Base-by-base conservation (phyloP, 1,140 invertebrate genomes). In the Eurosta solidaginis region DNA sequence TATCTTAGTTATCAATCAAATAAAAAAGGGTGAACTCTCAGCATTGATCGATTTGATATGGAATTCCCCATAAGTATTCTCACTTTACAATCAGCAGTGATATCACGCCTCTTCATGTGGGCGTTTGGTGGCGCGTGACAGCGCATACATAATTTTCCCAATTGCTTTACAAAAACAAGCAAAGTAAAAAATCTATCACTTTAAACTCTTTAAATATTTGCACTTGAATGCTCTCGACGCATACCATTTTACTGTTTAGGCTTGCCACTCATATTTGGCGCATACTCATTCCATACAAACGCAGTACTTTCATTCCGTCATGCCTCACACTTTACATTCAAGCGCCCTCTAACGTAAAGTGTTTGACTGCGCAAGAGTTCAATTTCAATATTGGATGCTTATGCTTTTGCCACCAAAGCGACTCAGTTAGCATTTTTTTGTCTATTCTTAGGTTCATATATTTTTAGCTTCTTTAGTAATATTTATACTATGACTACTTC, bases 141-240 rank as follows among this genome's bases (percentile, higher is more conserved):
- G 33, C 33, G 59, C 59, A 68, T 68, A 68, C 59, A 68, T 68
- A 68, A 68, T 68, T 68, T 54, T n/a, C 36, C 14, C 2, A n/a
- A 17, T 17, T 4, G 29, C 33, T 12, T 22, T 68, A 6, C 4
- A n/a, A 29, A 36, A 49, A 49, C 45, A 49, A n/a, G 10, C 9
- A 49, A 4, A 52, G 25, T 4, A 59, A 59, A 59, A 40, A 42
- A 40, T 5, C n/a, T n/a, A 20, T 54, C 20, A 2, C 59, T 40
- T 68, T 68, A 68, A 68, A 68, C 33, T 68, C 59, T 68, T 68
- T 68, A 68, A 68, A 68, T 68, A 68, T 68, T 68, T 68, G 59
- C 59, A 42, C 59, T 68, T 10, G 49, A 22, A 17, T 14, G 45
- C 45, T 47, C 49, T 22, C 25, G 22, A 5, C 5, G 49, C 20